Evolutionary conservation across 2,888 invertebrate species (phyloP).

Genomic region (Leucoma salicis): DNA sequence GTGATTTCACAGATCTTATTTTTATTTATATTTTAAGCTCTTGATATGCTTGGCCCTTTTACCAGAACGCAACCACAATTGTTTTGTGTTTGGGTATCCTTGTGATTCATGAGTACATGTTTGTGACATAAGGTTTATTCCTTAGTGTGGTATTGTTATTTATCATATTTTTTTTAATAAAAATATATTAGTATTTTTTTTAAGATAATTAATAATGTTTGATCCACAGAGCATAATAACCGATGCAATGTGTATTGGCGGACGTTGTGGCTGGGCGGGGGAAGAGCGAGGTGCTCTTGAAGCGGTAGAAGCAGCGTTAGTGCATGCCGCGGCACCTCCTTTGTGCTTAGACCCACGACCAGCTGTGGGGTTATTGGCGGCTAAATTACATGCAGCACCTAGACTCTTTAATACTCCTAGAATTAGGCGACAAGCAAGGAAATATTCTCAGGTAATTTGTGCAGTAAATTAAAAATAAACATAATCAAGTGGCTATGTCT

Average conservation of each 20-base stretch:
- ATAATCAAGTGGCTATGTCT: too few species aligned
- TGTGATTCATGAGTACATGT: too few species aligned
- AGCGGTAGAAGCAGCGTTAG: constrained; percentile 90
- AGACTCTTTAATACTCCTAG: constrained; percentile 88
- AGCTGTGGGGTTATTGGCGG: constrained; percentile 88
- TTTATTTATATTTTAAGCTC: too few species aligned
- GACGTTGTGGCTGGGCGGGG: constrained; percentile 84
- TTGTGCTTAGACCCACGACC: constrained; percentile 95
- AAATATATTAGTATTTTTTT: background rate
- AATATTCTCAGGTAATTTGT: constrained; percentile 86
- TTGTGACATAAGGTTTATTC: too few species aligned
- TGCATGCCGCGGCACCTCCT: constrained; percentile 92
- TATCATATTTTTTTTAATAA: too few species aligned
- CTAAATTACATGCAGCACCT: constrained; percentile 88
- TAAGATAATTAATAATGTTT: background rate
- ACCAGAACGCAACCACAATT: too few species aligned
- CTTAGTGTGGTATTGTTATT: too few species aligned
- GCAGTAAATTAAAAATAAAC: too few species aligned
- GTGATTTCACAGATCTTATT: too few species aligned
- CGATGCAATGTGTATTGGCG: constrained; percentile 84
- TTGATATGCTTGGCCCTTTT: too few species aligned
- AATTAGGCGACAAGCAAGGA: constrained; percentile 88
- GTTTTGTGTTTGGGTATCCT: too few species aligned
- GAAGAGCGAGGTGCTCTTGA: constrained; percentile 86
- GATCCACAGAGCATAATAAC: constrained; percentile 83